A percentile compares a stretch with the other conserved stretches of the same genome.
These are phyloP conservation scores for Lophotriccus pileatus DNA, from an alignment of 2,797 vertebrate species.

Conservation along the genomic window DNA sequence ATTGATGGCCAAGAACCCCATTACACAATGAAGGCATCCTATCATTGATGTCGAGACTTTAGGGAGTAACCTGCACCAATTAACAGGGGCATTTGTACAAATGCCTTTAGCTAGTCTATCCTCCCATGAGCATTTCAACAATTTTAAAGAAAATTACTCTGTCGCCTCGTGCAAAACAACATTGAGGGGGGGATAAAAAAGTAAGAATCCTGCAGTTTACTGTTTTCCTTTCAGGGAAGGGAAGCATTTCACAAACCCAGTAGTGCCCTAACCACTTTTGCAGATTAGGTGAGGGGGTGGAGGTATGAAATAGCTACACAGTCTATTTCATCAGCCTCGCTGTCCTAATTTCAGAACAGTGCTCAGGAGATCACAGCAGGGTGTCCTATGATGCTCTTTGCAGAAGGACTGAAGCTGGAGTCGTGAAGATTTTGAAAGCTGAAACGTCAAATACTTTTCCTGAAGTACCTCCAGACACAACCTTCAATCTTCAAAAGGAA, in stretches of 20 bases:
- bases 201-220: not conserved
- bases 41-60: accelerated
- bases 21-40: not conserved
- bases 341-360: not conserved
- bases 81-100: not conserved
- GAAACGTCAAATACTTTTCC: not conserved
- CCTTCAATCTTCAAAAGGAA: not conserved
- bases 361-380: not conserved
- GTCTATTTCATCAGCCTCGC: not conserved
- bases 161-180: not conserved
- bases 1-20: not conserved
- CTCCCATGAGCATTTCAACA: not conserved
- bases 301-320: not conserved
- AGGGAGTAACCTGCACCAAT: not conserved
- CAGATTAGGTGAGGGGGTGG: not conserved
- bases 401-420: not conserved
- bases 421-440: not conserved
- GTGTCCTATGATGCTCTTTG: not conserved
- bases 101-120: not conserved
- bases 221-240: not conserved
- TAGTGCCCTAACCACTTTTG: not conserved
- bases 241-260: not conserved
- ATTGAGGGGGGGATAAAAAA: accelerated
- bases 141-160: not conserved
- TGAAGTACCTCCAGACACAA: not conserved